Evolutionary conservation across 2,888 invertebrate genomes (phyloP), one percentile per base, ranked within the genome.

Genomic region (Nipponacmea schrenckii): DNA sequence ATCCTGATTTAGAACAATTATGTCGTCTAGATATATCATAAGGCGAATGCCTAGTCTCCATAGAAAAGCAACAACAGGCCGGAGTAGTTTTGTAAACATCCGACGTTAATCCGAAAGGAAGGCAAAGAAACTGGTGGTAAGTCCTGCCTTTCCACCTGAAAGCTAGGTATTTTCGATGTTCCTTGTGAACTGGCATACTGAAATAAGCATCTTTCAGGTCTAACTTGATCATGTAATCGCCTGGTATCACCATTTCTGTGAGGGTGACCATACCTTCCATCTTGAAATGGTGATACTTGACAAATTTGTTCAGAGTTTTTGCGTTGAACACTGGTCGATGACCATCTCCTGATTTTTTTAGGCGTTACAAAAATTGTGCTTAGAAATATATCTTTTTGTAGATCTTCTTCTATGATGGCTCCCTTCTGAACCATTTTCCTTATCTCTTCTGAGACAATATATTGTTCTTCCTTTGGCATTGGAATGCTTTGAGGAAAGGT

Each of bases 131-230:
- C 45, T 45, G 39, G n/a, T 50, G n/a, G 46, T 73, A 75, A 39
- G 17, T 44, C 27, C 68, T 39, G 5, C 20, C 46, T 12, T 45
- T 24, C 75, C 70, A 73, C 7, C 56, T 26, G 64, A 73, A 73
- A 12, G 67, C 27, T 5, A 70, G 50, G 45, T 44, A 73, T 62
- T 56, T 67, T 44, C 50, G 63, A 67, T 72, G 26, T 10, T 31
- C 44, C 39, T 27, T 10, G 12, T 39, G 26, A 2, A 74, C 69
- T 8, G 72, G 70, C 27, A 74, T 64, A 39, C 45, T 62, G 62
- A 69, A 72, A 63, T 74, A 74, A 20, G 72, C 72, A 31, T 69
- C 72, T 24, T 69, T 72, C 66, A 69, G 66, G 56, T 69, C 69
- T 39, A 69, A 24, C 50, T 72, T 72, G 17, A 72, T 62, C 72